phyloP scores from a whole-genome alignment of 37 sponge, comb jelly and placozoan genomes.

The Geodia barretti region DNA sequence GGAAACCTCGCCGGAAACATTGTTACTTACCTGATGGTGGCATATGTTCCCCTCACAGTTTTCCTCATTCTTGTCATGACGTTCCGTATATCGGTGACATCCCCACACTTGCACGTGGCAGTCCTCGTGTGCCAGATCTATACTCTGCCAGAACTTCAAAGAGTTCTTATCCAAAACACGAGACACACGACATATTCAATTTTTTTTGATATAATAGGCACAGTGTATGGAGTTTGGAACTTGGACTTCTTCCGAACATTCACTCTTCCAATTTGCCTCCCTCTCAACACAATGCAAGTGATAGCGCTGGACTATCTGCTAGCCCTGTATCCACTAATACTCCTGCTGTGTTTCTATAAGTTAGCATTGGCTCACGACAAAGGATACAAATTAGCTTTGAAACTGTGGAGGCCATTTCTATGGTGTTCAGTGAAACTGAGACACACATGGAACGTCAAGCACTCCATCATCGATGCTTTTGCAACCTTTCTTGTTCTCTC shows the following conservation, averaged over 20 bases:
- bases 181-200: too few relatives aligned
- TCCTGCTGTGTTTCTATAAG: background rate
- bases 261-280: background rate
- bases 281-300: background rate
- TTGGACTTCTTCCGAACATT: conserved; percentile 38
- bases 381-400: background rate
- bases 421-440: background rate
- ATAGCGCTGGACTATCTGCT: conserved; percentile 13
- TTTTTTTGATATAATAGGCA: too few relatives aligned
- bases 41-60: too few relatives aligned
- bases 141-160: too few relatives aligned
- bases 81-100: too few relatives aligned
- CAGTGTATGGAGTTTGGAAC: conserved; percentile 31
- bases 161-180: too few relatives aligned
- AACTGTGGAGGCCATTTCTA: conserved; percentile 10
- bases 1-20: too few relatives aligned
- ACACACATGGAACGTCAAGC: conserved; percentile 1
- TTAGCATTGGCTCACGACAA: background rate
- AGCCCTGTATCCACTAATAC: conserved; percentile 23
- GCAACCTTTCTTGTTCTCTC: conserved; percentile 38
- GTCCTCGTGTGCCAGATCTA: too few relatives aligned
- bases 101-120: too few relatives aligned
- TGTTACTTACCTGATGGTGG: too few relatives aligned
- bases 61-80: too few relatives aligned
- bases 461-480: conserved; percentile 39